A percentile compares a stretch with the other conserved stretches of the same genome.
Conservation (phyloP, 2,797 vertebrate genomes). For the Clarias fuscus region DNA sequence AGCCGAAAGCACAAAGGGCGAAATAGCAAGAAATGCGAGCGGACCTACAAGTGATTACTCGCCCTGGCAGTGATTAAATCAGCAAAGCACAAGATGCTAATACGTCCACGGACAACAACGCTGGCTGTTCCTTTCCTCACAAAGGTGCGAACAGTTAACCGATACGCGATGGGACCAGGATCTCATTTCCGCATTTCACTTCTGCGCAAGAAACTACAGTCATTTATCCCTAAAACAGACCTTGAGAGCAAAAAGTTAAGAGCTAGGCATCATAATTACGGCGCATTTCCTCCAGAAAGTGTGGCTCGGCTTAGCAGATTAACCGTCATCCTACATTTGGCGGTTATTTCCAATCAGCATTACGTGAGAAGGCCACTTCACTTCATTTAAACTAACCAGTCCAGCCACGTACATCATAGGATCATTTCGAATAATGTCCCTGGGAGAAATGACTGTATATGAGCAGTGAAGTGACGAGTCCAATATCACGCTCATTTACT, state of each 20-base stretch:
- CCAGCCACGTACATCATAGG: not conserved
- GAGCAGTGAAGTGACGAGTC: not conserved
- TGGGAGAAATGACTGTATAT: not conserved
- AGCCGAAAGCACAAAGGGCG: not conserved
- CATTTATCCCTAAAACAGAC: not conserved
- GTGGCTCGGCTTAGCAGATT: not conserved
- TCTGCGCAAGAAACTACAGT: not conserved
- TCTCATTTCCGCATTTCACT: not conserved
- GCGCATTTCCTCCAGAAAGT: not conserved
- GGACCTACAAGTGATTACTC: constrained; percentile 16
- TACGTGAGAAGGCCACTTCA: not conserved
- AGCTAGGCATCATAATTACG: not conserved
- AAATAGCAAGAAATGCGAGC: not conserved
- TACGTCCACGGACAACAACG: constrained; percentile 9
- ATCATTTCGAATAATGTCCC: not conserved
- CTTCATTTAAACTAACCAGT: not conserved
- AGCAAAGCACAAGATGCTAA: constrained; percentile 16
- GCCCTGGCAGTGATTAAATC: constrained; percentile 27
- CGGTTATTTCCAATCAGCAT: not conserved
- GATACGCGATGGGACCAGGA: not conserved
- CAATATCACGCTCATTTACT: not conserved
- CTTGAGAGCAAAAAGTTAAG: not conserved
- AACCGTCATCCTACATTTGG: not conserved
- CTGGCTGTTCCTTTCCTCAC: not conserved
- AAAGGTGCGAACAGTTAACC: not conserved